Conservation (phyloP, 2,113 vertebrate species). For the Hippoglossus stenolepis region DNA sequence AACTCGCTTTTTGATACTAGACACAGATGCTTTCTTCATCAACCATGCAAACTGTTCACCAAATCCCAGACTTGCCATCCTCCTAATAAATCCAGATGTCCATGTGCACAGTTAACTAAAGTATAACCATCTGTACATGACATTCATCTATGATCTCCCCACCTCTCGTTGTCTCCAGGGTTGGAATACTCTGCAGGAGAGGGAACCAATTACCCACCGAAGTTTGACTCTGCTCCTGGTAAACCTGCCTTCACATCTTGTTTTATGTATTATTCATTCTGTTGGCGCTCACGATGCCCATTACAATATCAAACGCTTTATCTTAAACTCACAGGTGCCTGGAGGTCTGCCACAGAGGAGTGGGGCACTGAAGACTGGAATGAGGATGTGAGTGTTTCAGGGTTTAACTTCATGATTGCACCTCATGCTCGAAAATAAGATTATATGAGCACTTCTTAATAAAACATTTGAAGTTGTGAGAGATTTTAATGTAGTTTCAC, state of each 20-base stretch:
- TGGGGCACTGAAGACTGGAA: constrained; percentile 99
- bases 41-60: too few relatives aligned
- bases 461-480: neutral
- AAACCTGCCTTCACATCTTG: constrained; percentile 51
- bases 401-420: constrained; percentile 8
- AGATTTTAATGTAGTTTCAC: neutral
- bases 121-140: neutral
- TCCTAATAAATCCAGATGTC: neutral
- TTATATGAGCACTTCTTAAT: constrained; percentile 3
- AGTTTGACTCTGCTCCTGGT: constrained; percentile 96
- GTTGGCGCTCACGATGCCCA: constrained; percentile 34
- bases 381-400: constrained; percentile 91
- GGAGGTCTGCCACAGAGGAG: constrained; percentile 93
- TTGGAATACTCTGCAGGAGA: constrained; percentile 94
- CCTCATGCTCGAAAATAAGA: constrained; percentile 8
- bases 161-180: constrained; percentile 80
- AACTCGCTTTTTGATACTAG: neutral
- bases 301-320: constrained; percentile 68
- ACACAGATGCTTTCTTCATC: too few relatives aligned
- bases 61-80: neutral
- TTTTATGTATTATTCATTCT: constrained; percentile 27
- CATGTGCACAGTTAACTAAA: neutral
- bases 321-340: constrained; percentile 85
- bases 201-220: constrained; percentile 92
- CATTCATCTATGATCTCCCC: constrained; percentile 26